These are phyloP conservation scores for Chloroceryle aenea DNA, from an alignment of 2,113 vertebrate genomes.

Conservation along the genomic window DNA sequence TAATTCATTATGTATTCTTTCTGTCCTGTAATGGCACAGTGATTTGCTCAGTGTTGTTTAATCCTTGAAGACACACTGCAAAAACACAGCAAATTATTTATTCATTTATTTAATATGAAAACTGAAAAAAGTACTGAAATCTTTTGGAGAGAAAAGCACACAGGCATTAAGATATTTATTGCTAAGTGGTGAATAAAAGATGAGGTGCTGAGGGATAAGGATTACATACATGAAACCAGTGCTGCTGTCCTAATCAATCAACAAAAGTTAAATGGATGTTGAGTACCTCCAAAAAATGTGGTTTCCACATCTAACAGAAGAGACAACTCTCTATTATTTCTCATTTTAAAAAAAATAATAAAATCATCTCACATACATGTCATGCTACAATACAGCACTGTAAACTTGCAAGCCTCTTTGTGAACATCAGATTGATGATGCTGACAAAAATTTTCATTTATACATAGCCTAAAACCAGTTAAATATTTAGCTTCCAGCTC, in stretches of 20 bases:
- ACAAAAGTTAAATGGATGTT: background rate
- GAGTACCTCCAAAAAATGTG: background rate
- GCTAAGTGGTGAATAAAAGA: background rate
- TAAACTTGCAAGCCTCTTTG: background rate
- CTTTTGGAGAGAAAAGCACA: background rate
- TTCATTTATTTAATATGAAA: background rate
- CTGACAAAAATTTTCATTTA: background rate
- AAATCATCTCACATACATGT: background rate
- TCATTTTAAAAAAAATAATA: background rate
- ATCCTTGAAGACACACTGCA: background rate
- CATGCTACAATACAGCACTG: background rate
- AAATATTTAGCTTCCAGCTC: background rate
- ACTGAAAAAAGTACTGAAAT: background rate
- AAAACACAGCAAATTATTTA: background rate
- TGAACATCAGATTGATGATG: background rate
- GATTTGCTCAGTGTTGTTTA: background rate
- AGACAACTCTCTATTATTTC: background rate
- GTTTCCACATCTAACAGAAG: background rate
- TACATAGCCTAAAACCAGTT: background rate
- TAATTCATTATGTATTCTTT: background rate
- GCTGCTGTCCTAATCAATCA: conserved; percentile 12
- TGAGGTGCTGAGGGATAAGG: background rate
- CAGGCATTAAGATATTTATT: background rate
- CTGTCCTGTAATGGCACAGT: background rate
- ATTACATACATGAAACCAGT: background rate